Evolutionary conservation across 2,888 invertebrate species (phyloP).

Genomic region (Norana najaformis): DNA sequence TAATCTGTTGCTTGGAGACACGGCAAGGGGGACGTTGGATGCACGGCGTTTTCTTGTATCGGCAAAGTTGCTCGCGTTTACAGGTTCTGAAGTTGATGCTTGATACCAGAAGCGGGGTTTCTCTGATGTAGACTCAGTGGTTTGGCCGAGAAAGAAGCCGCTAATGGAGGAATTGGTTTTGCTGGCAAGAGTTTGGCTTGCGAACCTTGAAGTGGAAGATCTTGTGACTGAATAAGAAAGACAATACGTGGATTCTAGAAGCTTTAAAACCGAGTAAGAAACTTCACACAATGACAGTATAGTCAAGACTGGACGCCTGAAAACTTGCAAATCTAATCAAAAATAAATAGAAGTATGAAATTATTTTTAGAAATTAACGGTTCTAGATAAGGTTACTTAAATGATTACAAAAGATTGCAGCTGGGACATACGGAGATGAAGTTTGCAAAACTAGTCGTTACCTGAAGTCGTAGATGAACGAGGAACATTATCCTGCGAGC

Average conservation of each 20-base stretch:
- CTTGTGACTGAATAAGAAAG: not conserved
- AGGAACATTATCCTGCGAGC: not conserved
- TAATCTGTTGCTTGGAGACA: not conserved
- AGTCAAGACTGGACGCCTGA: too few relatives aligned
- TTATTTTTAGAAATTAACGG: too few relatives aligned
- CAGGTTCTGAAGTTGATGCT: not conserved
- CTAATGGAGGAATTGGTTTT: not conserved
- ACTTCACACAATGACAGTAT: too few relatives aligned
- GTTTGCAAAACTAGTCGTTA: not conserved
- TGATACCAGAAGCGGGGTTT: not conserved
- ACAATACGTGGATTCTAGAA: not conserved
- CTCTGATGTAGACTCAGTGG: not conserved
- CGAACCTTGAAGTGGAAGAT: not conserved
- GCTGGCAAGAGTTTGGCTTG: not conserved
- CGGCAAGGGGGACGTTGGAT: not conserved
- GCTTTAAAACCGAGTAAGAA: not conserved
- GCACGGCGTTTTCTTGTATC: not conserved
- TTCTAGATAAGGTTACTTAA: too few relatives aligned
- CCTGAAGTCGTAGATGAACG: not conserved
- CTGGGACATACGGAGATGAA: too few relatives aligned
- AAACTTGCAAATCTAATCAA: too few relatives aligned
- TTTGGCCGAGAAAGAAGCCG: not conserved
- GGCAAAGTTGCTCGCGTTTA: not conserved
- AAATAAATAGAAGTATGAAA: too few relatives aligned
- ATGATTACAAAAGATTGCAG: too few relatives aligned